A percentile compares a stretch with the other conserved stretches of the same genome.
These are phyloP conservation scores for Ceryle rudis DNA, from an alignment of 2,797 vertebrate genomes.

Conservation along the genomic window DNA sequence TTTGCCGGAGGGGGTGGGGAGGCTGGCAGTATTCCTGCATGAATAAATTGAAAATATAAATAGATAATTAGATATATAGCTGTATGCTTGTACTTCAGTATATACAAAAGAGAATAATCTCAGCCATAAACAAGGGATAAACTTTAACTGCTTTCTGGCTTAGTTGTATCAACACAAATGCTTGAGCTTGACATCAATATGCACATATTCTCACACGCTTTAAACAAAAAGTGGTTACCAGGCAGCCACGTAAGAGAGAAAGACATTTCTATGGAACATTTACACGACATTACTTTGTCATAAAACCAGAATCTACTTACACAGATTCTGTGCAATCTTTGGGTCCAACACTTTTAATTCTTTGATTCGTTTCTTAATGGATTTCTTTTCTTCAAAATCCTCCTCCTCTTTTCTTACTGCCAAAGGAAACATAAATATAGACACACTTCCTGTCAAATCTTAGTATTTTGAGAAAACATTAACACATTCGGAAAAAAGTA, in stretches of 20 bases:
- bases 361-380: slow-evolving; percentile 93
- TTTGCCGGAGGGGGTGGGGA: rapidly evolving
- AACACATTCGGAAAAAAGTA: not conserved
- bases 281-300: not conserved
- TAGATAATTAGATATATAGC: not conserved
- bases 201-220: not conserved
- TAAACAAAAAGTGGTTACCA: not conserved
- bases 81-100: not conserved
- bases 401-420: slow-evolving; percentile 90
- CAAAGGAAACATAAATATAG: slow-evolving; percentile 46
- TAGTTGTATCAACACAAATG: not conserved
- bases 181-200: not conserved
- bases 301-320: slow-evolving; percentile 81
- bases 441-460: not conserved
- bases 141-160: not conserved
- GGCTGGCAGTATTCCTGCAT: not conserved
- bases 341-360: slow-evolving; percentile 95
- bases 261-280: not conserved
- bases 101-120: not conserved
- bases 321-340: slow-evolving; percentile 97
- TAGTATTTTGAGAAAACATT: not conserved
- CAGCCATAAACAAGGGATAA: not conserved
- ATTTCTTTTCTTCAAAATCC: slow-evolving; percentile 89
- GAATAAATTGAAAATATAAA: not conserved
- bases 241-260: not conserved